Evolutionary conservation across 2,888 invertebrate species (phyloP).

Genomic region (Parnassius glacialis): DNA sequence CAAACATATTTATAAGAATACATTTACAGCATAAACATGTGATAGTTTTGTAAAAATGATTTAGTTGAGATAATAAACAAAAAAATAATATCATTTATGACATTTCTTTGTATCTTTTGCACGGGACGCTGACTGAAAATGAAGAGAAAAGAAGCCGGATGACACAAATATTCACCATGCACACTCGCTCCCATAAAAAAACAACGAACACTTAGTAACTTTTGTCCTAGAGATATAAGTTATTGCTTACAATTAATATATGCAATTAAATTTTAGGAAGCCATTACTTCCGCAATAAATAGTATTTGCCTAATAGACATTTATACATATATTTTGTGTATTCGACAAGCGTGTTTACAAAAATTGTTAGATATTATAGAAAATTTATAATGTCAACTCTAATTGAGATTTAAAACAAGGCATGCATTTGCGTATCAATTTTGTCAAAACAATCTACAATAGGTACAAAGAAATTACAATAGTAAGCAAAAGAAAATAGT

Average conservation of each 20-base stretch:
- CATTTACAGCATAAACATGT: constrained; percentile 21
- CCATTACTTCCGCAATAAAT: constrained; percentile 82
- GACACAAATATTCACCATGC: constrained; percentile 53
- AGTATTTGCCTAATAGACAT: constrained; percentile 62
- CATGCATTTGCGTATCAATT: constrained; percentile 54
- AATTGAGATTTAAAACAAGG: constrained; percentile 47
- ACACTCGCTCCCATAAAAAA: constrained; percentile 44
- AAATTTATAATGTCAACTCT: constrained; percentile 50
- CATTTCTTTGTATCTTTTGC: constrained; percentile 64
- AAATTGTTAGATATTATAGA: constrained; percentile 75
- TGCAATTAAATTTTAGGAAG: constrained; percentile 80
- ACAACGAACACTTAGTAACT: constrained; percentile 38
- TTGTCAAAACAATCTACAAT: constrained; percentile 34
- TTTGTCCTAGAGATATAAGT: constrained; percentile 48
- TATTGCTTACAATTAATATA: constrained; percentile 57
- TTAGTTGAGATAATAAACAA: constrained; percentile 25
- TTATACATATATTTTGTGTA: constrained; percentile 71
- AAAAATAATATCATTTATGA: constrained; percentile 42
- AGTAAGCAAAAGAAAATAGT: constrained; percentile 20
- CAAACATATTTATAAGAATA: constrained; percentile 23
- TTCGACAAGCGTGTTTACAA: constrained; percentile 82
- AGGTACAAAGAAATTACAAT: constrained; percentile 37
- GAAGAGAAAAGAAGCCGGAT: constrained; percentile 59
- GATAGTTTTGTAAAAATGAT: neutral
- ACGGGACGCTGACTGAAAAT: constrained; percentile 62